Percentiles rank a stretch among this genome's conserved stretches.
Evolutionary conservation across 2,888 invertebrate genomes (phyloP).

Genomic region (Allolobophora icterica): DNA sequence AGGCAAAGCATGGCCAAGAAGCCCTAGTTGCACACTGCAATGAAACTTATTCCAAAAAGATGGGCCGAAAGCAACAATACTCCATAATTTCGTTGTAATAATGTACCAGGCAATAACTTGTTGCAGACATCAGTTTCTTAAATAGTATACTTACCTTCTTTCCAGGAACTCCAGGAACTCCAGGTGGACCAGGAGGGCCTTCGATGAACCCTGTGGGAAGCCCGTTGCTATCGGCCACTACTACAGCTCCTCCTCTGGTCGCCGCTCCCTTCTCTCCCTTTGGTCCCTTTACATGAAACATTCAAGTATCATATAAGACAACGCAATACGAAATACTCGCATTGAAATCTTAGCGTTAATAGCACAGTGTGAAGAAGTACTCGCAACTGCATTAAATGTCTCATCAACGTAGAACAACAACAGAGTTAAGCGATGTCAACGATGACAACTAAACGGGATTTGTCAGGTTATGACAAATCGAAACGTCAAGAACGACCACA

Average conservation of each 20-base stretch:
- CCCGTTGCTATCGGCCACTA: constrained; percentile 40
- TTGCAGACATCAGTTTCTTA: background rate
- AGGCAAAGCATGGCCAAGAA: too few species aligned
- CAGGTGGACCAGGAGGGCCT: constrained; percentile 68
- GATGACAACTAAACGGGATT: background rate
- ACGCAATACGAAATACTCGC: background rate
- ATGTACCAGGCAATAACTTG: background rate
- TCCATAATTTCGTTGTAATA: background rate
- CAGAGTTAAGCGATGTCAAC: background rate
- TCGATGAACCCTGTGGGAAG: constrained; percentile 38
- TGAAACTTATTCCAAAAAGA: too few species aligned
- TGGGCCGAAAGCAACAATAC: background rate
- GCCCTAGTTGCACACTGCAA: too few species aligned
- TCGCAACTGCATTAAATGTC: background rate
- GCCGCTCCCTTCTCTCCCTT: constrained; percentile 42
- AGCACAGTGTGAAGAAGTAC: background rate
- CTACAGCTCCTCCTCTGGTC: constrained; percentile 33
- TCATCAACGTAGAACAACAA: background rate
- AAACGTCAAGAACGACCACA: background rate
- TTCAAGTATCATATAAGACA: background rate
- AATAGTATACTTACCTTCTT: constrained; percentile 33
- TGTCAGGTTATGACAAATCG: background rate
- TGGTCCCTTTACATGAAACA: constrained; percentile 36
- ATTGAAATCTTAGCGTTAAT: too few species aligned
- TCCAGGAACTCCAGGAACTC: constrained; percentile 72